Conservation (phyloP, 2,888 invertebrate species). For the Allygus modestus region DNA sequence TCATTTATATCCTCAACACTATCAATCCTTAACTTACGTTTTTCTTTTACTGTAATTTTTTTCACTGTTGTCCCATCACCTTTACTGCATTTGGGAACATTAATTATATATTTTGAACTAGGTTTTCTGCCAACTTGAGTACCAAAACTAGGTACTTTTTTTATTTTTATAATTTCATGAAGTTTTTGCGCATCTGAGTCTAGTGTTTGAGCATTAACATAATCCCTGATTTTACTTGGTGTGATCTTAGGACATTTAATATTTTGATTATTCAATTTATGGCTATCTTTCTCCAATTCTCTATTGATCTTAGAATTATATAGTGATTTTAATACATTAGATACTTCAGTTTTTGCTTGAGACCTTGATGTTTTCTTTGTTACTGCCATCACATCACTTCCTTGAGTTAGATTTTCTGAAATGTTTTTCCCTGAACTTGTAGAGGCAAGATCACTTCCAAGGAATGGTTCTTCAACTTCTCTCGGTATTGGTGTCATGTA, state of each 20-base stretch:
- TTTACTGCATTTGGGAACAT: constrained; percentile 26
- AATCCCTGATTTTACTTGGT: constrained; percentile 44
- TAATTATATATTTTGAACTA: constrained; percentile 42
- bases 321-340: constrained; percentile 26
- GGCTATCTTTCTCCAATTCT: not conserved
- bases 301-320: not conserved
- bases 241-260: constrained; percentile 25
- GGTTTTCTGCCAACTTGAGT: not conserved
- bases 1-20: constrained; percentile 36
- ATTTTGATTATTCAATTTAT: not conserved
- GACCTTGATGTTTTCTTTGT: constrained; percentile 32
- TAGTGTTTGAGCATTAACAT: constrained; percentile 32
- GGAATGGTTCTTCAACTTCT: not conserved
- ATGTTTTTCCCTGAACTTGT: not conserved
- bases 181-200: constrained; percentile 16
- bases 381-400: constrained; percentile 1
- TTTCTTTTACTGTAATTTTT: constrained; percentile 47
- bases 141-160: constrained; percentile 27
- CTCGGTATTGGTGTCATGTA: constrained; percentile 24
- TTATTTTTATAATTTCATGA: constrained; percentile 44
- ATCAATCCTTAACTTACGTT: constrained; percentile 36
- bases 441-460: not conserved
- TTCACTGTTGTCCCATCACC: constrained; percentile 3
- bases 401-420: not conserved
- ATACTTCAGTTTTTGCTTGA: constrained; percentile 29